phyloP scores from a whole-genome alignment of 1,140 invertebrate genomes.

The Pachypsylla venusta region DNA sequence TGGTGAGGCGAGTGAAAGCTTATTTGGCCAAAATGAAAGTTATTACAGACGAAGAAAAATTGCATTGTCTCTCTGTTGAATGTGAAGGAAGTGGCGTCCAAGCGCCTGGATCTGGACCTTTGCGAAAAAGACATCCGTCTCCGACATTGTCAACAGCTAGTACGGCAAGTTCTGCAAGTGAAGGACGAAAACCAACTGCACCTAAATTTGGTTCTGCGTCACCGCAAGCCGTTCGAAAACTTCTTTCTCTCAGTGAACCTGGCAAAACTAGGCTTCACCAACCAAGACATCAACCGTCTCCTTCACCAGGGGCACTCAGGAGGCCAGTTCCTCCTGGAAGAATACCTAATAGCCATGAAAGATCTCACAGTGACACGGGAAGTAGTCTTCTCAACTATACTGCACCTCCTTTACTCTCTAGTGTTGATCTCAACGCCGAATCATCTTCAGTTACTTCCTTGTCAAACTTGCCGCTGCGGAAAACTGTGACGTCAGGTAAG shows the following conservation, averaged over 20 bases:
- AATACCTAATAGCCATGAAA: conserved; percentile 46
- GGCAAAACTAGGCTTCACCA: conserved; percentile 78
- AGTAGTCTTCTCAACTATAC: conserved; percentile 36
- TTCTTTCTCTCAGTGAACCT: conserved; percentile 71
- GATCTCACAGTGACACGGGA: conserved; percentile 79
- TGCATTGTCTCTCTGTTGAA: conserved; percentile 75
- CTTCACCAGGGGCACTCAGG: conserved; percentile 26
- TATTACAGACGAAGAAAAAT: conserved; percentile 74
- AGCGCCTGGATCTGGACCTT: conserved; percentile 32
- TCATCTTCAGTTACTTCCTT: conserved; percentile 88
- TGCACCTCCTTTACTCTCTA: conserved; percentile 37
- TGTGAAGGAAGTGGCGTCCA: conserved; percentile 63
- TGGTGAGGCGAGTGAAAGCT: conserved; percentile 89
- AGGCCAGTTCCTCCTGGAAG: conserved; percentile 9
- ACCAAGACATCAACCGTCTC: conserved; percentile 43
- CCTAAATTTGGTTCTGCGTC: conserved; percentile 75
- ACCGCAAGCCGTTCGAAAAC: conserved; percentile 85
- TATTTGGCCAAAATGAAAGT: conserved; percentile 88
- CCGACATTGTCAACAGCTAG: conserved; percentile 78
- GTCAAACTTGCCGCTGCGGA: conserved; percentile 71
- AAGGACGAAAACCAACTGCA: conserved; percentile 45
- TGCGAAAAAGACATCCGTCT: conserved; percentile 60
- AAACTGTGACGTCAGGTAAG: conserved; percentile 69
- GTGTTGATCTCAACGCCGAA: conserved; percentile 82
- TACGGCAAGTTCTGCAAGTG: conserved; percentile 73